These are phyloP conservation scores for Oligia latruncula DNA, from an alignment of 2,888 invertebrate species.

Conservation along the genomic window DNA sequence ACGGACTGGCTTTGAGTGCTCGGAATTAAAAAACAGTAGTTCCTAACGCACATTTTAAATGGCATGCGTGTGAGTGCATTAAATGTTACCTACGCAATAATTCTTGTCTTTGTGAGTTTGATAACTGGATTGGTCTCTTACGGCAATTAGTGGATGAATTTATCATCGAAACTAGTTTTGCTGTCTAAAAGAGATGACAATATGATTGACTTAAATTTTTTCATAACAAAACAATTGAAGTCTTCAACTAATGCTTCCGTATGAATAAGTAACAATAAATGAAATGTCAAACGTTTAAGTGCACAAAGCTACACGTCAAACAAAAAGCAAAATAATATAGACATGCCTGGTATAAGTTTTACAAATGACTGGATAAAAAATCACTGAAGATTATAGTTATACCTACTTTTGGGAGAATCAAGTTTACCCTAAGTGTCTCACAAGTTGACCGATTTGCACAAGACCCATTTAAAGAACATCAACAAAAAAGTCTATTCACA, in stretches of 20 bases:
- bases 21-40: conserved; percentile 70
- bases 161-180: conserved; percentile 43
- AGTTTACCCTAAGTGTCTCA: neutral
- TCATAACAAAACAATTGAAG: neutral
- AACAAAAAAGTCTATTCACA: too few species aligned
- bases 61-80: conserved; percentile 65
- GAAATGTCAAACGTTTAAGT: conserved; percentile 6
- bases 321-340: neutral
- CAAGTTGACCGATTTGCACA: too few species aligned
- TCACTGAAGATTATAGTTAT: neutral
- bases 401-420: neutral
- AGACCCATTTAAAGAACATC: too few species aligned
- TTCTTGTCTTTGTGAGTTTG: conserved; percentile 52
- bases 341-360: neutral
- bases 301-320: neutral
- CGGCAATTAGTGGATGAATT: conserved; percentile 32
- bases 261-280: conserved; percentile 2
- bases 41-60: conserved; percentile 66
- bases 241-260: neutral
- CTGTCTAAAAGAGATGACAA: conserved; percentile 42
- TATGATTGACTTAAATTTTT: conserved; percentile 3
- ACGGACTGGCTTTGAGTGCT: conserved; percentile 74
- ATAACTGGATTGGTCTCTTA: conserved; percentile 47
- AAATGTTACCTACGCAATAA: conserved; percentile 64
- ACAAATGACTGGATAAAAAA: neutral